phyloP scores from a whole-genome alignment of 2,113 vertebrate species.

The Xiphophorus couchianus region DNA sequence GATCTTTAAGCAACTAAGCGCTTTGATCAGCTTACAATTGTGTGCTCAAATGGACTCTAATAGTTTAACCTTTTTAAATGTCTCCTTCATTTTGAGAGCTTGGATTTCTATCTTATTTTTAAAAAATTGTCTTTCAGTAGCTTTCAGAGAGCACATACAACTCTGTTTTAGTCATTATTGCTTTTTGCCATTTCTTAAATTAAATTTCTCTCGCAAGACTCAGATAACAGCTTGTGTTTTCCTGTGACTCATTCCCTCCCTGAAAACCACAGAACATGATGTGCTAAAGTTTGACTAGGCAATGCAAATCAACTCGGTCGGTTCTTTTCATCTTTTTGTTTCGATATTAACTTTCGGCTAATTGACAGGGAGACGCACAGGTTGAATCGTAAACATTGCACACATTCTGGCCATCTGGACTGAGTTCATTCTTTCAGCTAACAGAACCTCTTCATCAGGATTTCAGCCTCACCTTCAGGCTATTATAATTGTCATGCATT shows the following conservation, averaged over 20 bases:
- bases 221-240: slow-evolving; percentile 65
- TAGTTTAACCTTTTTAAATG: slow-evolving; percentile 38
- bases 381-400: slow-evolving; percentile 21
- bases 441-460: slow-evolving; percentile 22
- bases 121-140: background rate
- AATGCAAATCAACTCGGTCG: background rate
- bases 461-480: slow-evolving; percentile 31
- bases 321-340: slow-evolving; percentile 17
- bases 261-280: slow-evolving; percentile 51
- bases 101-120: background rate
- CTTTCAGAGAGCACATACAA: slow-evolving; percentile 6
- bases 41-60: slow-evolving; percentile 19
- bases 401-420: slow-evolving; percentile 24
- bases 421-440: slow-evolving; percentile 28
- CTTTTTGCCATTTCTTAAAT: slow-evolving; percentile 25
- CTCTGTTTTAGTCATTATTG: slow-evolving; percentile 20
- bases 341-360: slow-evolving; percentile 26
- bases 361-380: slow-evolving; percentile 18
- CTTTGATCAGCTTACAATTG: slow-evolving; percentile 32
- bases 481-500: slow-evolving; percentile 43
- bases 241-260: slow-evolving; percentile 66
- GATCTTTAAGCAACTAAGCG: slow-evolving; percentile 39
- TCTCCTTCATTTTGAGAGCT: slow-evolving; percentile 23
- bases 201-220: slow-evolving; percentile 31
- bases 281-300: slow-evolving; percentile 43